Percentiles rank a stretch among this genome's conserved stretches.
Evolutionary conservation across 2,797 vertebrate species (phyloP).

Genomic region (Micrastur ruficollis): DNA sequence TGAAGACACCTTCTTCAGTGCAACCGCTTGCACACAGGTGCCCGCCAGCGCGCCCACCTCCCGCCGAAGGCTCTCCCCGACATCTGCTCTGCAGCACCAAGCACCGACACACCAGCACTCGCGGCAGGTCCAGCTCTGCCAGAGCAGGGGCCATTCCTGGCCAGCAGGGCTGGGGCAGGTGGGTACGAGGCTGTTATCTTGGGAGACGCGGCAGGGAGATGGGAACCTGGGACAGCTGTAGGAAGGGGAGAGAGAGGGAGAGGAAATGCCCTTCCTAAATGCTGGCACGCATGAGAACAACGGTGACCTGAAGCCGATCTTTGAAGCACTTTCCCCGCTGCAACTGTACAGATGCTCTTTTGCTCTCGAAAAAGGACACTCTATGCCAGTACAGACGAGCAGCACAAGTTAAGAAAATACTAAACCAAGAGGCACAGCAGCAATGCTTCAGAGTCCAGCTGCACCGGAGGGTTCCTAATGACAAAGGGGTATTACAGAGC

Average conservation of each 20-base stretch:
- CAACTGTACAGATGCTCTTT: background rate
- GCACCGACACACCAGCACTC: background rate
- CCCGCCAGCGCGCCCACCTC: background rate
- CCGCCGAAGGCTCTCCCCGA: background rate
- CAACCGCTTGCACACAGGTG: no score
- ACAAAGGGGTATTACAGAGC: background rate
- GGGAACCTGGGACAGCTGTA: no score
- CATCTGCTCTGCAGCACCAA: background rate
- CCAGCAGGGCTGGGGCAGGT: background rate
- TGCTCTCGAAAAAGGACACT: background rate
- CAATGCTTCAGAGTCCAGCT: background rate
- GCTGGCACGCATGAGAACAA: background rate
- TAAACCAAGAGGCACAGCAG: background rate
- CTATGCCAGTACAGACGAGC: background rate
- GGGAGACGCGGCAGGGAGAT: background rate
- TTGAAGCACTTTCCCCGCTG: background rate
- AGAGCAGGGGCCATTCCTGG: background rate
- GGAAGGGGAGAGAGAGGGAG: background rate
- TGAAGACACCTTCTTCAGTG: background rate
- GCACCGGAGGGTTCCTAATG: background rate
- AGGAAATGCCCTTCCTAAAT: background rate
- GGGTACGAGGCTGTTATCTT: background rate
- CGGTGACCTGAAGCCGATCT: accelerated
- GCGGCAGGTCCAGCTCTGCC: background rate
- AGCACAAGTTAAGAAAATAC: background rate